Percentiles rank a stretch among this genome's conserved stretches.
These are phyloP conservation scores for Anastrepha ludens DNA, from an alignment of 1,140 invertebrate species.

Conservation along the genomic window DNA sequence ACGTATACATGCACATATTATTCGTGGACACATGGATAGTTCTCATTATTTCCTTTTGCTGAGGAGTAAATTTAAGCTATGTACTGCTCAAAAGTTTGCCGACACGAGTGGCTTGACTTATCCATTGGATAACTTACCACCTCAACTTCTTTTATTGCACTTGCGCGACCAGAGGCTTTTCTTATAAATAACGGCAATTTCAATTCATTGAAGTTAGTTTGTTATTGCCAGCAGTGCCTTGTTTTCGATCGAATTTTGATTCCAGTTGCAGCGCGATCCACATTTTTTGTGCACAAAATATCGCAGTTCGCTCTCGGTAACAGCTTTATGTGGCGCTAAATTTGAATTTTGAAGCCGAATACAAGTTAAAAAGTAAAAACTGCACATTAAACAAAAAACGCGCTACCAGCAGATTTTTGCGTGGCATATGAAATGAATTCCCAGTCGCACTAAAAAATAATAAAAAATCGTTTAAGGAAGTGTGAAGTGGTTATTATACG, in stretches of 20 bases:
- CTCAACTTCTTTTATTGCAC: not conserved
- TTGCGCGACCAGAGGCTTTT: conserved; percentile 1
- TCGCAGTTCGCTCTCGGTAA: not conserved
- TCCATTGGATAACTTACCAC: not conserved
- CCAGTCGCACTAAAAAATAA: too few species aligned
- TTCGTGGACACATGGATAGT: not conserved
- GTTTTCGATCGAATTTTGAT: not conserved
- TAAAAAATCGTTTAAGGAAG: not conserved
- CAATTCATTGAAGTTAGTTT: conserved; percentile 23
- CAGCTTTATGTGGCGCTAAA: not conserved
- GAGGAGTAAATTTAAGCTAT: not conserved
- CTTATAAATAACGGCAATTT: conserved; percentile 39
- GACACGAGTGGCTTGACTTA: not conserved
- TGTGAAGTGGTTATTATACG: not conserved
- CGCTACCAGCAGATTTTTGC: not conserved
- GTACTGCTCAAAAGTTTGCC: not conserved
- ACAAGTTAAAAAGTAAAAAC: not conserved
- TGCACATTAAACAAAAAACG: not conserved
- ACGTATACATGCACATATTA: not conserved
- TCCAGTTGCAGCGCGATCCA: not conserved
- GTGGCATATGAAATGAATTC: not conserved
- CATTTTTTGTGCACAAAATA: not conserved
- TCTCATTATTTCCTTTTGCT: not conserved
- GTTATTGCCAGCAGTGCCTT: not conserved
- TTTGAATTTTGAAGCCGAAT: not conserved